These are phyloP conservation scores for Acrocyrtus sp. DNA, from an alignment of 2,888 invertebrate genomes.

Conservation along the genomic window DNA sequence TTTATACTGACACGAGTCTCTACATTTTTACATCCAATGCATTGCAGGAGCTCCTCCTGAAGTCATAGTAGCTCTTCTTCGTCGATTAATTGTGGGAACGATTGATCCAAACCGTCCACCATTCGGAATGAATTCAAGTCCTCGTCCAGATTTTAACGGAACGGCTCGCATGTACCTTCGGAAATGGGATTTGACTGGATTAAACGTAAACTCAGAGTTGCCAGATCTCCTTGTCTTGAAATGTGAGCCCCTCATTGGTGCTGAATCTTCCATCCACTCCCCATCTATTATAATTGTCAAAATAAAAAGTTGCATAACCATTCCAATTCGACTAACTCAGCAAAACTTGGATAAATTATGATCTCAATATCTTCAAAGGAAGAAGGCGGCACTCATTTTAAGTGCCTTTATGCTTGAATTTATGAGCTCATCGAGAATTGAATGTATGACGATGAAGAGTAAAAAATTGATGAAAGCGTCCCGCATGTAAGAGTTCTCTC, in stretches of 20 bases:
- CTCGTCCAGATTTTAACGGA: conserved; percentile 37
- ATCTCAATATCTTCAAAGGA: too few relatives aligned
- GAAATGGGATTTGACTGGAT: conserved; percentile 53
- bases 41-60: conserved; percentile 6
- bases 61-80: conserved; percentile 17
- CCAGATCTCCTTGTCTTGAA: conserved; percentile 46
- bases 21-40: conserved; percentile 38
- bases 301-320: neutral
- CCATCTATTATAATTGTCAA: conserved; percentile 23
- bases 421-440: too few relatives aligned
- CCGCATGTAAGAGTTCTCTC: too few relatives aligned
- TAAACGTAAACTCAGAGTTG: conserved; percentile 41
- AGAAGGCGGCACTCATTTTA: too few relatives aligned
- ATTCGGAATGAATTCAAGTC: conserved; percentile 29
- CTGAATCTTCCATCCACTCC: conserved; percentile 46
- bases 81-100: conserved; percentile 18
- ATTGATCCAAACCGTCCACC: conserved; percentile 43
- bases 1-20: too few relatives aligned
- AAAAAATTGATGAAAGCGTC: too few relatives aligned
- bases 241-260: conserved; percentile 36
- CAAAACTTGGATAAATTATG: too few relatives aligned
- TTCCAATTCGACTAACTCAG: too few relatives aligned
- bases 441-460: too few relatives aligned
- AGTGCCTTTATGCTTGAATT: too few relatives aligned
- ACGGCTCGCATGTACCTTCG: conserved; percentile 37